Conservation (phyloP, 2,888 invertebrate genomes). For the Galerucella calmariensis region DNA sequence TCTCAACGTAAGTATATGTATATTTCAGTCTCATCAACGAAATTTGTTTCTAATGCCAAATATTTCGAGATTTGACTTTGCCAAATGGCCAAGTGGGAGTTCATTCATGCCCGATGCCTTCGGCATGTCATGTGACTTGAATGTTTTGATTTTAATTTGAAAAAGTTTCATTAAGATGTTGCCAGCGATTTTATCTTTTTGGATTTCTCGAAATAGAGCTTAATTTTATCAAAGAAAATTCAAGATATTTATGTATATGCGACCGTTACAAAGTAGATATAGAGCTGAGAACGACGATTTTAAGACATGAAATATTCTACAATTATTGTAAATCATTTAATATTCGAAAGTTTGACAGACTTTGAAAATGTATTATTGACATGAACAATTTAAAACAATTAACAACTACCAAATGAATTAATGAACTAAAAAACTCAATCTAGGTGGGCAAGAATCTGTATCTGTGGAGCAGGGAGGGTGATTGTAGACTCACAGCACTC, state of each 20-base stretch:
- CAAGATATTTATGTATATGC: not conserved
- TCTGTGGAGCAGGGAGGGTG: too few species aligned
- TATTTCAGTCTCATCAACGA: conserved; percentile 24
- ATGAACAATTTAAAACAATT: too few species aligned
- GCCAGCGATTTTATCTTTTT: conserved; percentile 12
- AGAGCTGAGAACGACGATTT: too few species aligned
- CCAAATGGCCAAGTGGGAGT: conserved; percentile 38
- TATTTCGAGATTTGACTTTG: conserved; percentile 31
- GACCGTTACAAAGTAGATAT: not conserved
- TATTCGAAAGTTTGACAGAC: too few species aligned
- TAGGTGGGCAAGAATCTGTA: too few species aligned
- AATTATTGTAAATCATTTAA: too few species aligned
- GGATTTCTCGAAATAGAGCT: conserved; percentile 10
- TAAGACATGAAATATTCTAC: too few species aligned
- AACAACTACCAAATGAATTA: too few species aligned
- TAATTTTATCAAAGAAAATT: not conserved
- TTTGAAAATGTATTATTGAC: too few species aligned
- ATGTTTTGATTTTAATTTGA: conserved; percentile 14
- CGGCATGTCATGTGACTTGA: conserved; percentile 1
- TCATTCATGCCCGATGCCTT: conserved; percentile 33
- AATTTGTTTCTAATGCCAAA: conserved; percentile 31
- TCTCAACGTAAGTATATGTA: conserved; percentile 1
- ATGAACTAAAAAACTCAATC: too few species aligned
- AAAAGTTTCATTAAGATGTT: conserved; percentile 14
- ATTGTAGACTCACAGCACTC: too few species aligned